A percentile compares a stretch with the other conserved stretches of the same genome.
Evolutionary conservation across 2,888 invertebrate species (phyloP).

Genomic region (Caradrina clavipalpis): DNA sequence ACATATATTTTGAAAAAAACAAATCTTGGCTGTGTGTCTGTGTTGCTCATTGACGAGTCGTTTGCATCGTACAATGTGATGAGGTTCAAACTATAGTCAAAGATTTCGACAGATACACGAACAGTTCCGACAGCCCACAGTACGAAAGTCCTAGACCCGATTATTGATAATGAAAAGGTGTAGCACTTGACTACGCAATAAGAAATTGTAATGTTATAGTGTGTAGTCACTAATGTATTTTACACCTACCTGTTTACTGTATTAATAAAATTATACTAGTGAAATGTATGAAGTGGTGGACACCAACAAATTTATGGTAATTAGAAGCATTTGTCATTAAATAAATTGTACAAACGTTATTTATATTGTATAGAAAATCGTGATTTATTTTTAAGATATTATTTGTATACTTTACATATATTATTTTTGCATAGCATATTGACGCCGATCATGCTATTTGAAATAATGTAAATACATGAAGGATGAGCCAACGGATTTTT

Average conservation of each 20-base stretch:
- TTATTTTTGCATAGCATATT: slow-evolving; percentile 33
- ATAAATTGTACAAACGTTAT: slow-evolving; percentile 51
- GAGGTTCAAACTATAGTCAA: too few relatives aligned
- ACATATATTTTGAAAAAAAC: not conserved
- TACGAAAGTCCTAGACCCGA: not conserved
- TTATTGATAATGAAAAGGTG: not conserved
- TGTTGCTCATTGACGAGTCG: too few relatives aligned
- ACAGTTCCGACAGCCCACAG: not conserved
- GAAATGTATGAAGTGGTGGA: slow-evolving; percentile 20
- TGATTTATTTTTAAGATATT: slow-evolving; percentile 40
- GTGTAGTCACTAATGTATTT: slow-evolving; percentile 16
- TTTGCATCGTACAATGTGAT: too few relatives aligned
- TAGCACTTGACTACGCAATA: slow-evolving; percentile 21
- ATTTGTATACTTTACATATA: slow-evolving; percentile 22
- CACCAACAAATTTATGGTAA: slow-evolving; percentile 19
- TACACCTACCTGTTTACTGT: slow-evolving; percentile 12
- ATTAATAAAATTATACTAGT: slow-evolving; percentile 26
- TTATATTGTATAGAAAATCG: slow-evolving; percentile 42
- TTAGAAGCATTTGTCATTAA: slow-evolving; percentile 15
- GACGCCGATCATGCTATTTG: slow-evolving; percentile 26
- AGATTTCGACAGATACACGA: too few relatives aligned
- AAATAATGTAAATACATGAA: slow-evolving; percentile 9
- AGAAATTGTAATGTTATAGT: not conserved
- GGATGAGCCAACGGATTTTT: slow-evolving; percentile 4
- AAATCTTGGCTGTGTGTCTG: too few relatives aligned